Conservation (phyloP, 2,113 vertebrate species). For the Struthidea cinerea region DNA sequence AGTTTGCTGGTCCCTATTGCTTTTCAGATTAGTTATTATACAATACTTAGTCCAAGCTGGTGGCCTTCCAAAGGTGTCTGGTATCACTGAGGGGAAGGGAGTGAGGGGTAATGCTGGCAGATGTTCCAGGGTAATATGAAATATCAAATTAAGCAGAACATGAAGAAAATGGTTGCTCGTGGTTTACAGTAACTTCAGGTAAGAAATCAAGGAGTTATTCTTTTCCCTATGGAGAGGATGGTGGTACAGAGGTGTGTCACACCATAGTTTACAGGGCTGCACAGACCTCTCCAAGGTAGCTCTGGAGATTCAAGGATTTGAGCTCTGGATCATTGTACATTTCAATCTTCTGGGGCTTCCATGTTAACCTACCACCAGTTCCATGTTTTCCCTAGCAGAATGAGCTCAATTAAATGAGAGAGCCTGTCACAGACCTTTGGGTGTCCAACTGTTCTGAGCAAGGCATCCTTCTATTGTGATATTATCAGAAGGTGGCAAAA, state of each 20-base stretch:
- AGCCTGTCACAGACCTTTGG: not conserved
- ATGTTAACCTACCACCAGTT: not conserved
- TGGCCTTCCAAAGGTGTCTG: not conserved
- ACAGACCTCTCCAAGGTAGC: not conserved
- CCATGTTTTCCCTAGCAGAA: not conserved
- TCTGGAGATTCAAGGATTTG: not conserved
- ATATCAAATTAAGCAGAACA: not conserved
- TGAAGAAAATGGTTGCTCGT: not conserved
- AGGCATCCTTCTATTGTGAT: not conserved
- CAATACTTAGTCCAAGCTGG: not conserved
- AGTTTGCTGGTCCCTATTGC: not conserved
- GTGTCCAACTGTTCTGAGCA: not conserved
- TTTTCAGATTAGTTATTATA: not conserved
- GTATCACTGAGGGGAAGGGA: not conserved
- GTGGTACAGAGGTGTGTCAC: not conserved
- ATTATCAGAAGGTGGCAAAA: not conserved
- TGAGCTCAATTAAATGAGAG: not conserved
- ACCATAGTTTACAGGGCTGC: not conserved
- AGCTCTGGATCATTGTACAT: not conserved
- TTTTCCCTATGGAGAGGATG: not conserved
- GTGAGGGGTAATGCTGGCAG: not conserved
- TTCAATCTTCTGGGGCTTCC: not conserved
- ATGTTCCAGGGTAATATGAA: not conserved
- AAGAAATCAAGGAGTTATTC: not conserved
- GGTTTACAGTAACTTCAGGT: not conserved